These are phyloP conservation scores for Nymphicus hollandicus DNA, from an alignment of 2,113 vertebrate species.

Conservation along the genomic window DNA sequence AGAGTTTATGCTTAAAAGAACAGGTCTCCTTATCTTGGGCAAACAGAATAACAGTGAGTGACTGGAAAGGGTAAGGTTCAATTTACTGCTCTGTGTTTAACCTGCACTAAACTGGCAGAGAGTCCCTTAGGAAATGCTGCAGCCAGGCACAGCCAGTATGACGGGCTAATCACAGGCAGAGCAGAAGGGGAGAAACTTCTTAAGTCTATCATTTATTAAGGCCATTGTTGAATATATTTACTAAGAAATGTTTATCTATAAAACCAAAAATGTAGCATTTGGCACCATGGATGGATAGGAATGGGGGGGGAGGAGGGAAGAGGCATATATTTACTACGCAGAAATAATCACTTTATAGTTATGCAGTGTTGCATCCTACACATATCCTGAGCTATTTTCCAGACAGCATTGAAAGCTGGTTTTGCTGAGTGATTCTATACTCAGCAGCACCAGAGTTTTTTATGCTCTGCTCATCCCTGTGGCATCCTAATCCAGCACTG, in stretches of 20 bases:
- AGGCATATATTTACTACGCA: not conserved
- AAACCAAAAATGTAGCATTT: not conserved
- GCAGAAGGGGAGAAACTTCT: not conserved
- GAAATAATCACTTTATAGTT: not conserved
- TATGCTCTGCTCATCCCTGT: not conserved
- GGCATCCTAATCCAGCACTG: not conserved
- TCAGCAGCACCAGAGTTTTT: not conserved
- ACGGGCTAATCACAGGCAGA: not conserved
- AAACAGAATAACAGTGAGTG: slow-evolving; percentile 17
- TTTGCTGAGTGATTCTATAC: not conserved
- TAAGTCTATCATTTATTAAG: not conserved
- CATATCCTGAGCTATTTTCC: not conserved
- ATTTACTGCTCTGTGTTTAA: not conserved
- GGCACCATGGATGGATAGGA: not conserved
- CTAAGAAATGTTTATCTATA: not conserved
- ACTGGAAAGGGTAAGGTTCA: slow-evolving; percentile 30
- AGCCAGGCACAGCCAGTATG: not conserved
- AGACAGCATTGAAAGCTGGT: not conserved
- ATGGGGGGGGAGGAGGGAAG: not conserved
- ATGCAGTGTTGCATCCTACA: not conserved
- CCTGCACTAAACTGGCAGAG: not conserved
- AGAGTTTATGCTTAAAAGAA: not conserved
- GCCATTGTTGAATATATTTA: not conserved
- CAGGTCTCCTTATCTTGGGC: not conserved
- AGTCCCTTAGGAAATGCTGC: not conserved